These are phyloP conservation scores for Cygnus atratus DNA, from an alignment of 2,113 vertebrate genomes.

Conservation along the genomic window DNA sequence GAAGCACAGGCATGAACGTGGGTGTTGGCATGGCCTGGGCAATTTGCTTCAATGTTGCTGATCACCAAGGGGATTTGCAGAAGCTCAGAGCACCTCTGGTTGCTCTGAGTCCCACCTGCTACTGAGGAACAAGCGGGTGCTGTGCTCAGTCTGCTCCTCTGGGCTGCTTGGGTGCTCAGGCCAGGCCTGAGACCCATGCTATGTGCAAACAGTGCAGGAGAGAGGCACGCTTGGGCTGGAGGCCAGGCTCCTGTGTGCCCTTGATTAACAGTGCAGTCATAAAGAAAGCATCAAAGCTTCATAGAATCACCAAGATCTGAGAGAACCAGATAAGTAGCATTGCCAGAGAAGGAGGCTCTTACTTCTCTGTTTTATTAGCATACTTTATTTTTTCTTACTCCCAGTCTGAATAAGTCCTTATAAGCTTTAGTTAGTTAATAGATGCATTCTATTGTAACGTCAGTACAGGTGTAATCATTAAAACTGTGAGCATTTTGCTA, in stretches of 20 bases:
- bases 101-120: background rate
- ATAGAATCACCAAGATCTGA: background rate
- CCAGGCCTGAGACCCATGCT: background rate
- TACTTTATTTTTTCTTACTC: background rate
- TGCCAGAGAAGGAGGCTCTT: background rate
- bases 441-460: background rate
- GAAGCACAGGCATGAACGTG: background rate
- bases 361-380: background rate
- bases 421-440: background rate
- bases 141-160: background rate
- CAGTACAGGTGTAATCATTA: background rate
- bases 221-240: rapidly evolving
- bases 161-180: background rate
- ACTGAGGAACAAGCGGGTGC: rapidly evolving
- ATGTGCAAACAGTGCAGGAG: background rate
- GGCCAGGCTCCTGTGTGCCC: background rate
- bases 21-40: background rate
- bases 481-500: background rate
- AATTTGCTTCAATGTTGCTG: background rate
- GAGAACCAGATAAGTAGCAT: background rate
- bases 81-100: background rate
- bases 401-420: background rate
- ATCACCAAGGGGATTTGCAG: background rate
- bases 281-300: background rate
- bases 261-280: background rate